Evolutionary conservation across 1,140 invertebrate genomes (phyloP), one percentile per base, ranked within the genome.

Genomic region (Diuraphis noxia): DNA sequence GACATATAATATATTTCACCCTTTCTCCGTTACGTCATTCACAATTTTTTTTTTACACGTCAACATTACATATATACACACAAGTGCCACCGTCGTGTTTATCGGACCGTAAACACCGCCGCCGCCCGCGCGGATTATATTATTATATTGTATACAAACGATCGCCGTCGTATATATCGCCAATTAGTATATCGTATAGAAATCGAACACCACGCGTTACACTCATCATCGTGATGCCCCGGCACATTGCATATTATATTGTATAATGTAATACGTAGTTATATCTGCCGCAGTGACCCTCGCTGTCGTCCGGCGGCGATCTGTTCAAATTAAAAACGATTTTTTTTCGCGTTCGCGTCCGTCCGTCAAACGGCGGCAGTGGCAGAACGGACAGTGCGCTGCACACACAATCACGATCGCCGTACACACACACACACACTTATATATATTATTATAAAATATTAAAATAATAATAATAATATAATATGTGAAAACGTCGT

Each of bases 401-500:
- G 25, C 40, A n/a, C 82, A 40, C 40, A 82, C 17, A 72, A 17
- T n/a, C 30, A 6, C 41, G 41, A 10, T 30, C 40, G 41, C 25
- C 13, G 17, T 43, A 84, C 17, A 19, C 30, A 43, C 8, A 9
- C 10, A 5, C 10, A 30, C 13, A 21, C 25, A 81, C 40, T 43
- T 43, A 49, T 36, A 49, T 84, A 46, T 49, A n/a, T 34, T 85
- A 34, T 13, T 10, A 49, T 49, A 49, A 86, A 72, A n/a, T 86
- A 86, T 30, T 86, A 82, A 21, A 46, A 43, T 89, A 43, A 72
- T 72, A 88, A 41, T 30, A 30, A 63, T 40, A 79, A 41, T n/a
- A 43, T 41, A 43, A 81, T 90, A 90, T 90, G 72, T 41, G 56
- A 91, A 91, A 91, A 91, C 89, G 89, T 91, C 89, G 89, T 91